These are phyloP conservation scores for Capreolus pygargus DNA, from an alignment of 2,113 vertebrate species.

Conservation along the genomic window DNA sequence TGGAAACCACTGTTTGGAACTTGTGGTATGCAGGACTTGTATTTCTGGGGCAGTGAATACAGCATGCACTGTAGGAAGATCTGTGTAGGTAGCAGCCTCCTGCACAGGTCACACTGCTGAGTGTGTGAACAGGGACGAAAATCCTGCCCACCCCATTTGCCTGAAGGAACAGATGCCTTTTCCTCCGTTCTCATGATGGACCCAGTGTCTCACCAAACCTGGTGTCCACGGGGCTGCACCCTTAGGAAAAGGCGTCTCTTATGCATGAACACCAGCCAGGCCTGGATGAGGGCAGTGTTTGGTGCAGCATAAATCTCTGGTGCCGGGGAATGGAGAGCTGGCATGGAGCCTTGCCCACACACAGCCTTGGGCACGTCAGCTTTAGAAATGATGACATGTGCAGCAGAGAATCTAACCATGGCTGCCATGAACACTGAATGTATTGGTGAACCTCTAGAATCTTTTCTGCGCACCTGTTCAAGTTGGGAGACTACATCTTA, in stretches of 20 bases:
- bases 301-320: background rate
- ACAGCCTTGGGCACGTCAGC: background rate
- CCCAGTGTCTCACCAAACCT: background rate
- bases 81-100: background rate
- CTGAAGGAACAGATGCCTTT: background rate
- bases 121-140: no score
- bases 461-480: background rate
- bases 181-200: background rate
- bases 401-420: background rate
- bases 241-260: background rate
- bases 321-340: background rate
- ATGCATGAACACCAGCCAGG: background rate
- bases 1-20: background rate
- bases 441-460: background rate
- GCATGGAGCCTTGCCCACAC: background rate
- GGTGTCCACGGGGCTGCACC: no score
- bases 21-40: background rate
- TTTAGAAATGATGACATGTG: background rate
- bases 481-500: background rate
- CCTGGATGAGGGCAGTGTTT: background rate
- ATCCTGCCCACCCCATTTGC: background rate
- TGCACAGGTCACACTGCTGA: background rate
- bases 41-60: background rate
- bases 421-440: background rate
- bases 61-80: background rate